phyloP scores from a whole-genome alignment of 2,113 vertebrate species.

The Hyaena hyaena region DNA sequence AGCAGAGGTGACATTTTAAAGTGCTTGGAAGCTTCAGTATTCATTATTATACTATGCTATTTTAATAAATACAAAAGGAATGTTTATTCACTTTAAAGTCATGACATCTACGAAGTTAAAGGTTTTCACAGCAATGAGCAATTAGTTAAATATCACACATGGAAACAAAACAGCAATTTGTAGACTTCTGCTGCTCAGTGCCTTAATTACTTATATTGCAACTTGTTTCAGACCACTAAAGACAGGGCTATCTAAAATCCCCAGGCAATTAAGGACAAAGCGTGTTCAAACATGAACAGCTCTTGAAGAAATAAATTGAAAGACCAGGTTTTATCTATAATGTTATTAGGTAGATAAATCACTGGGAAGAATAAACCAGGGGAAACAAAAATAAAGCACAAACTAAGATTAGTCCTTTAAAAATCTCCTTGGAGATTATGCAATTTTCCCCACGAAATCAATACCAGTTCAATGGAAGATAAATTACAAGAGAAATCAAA shows the following conservation, averaged over 20 bases:
- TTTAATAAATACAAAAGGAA: slow-evolving; percentile 60
- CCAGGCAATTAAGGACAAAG: slow-evolving; percentile 78
- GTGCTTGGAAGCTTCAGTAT: not conserved
- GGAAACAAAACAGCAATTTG: slow-evolving; percentile 65
- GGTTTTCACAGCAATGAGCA: slow-evolving; percentile 70
- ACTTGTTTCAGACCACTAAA: slow-evolving; percentile 70
- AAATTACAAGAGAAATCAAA: slow-evolving; percentile 76
- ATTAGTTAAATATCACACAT: slow-evolving; percentile 78
- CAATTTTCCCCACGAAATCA: slow-evolving; percentile 73
- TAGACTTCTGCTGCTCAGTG: slow-evolving; percentile 20
- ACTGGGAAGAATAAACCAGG: slow-evolving; percentile 69
- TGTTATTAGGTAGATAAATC: slow-evolving; percentile 82
- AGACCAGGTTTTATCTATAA: slow-evolving; percentile 76
- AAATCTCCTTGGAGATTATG: slow-evolving; percentile 74
- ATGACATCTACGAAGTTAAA: slow-evolving; percentile 65
- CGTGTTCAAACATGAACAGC: slow-evolving; percentile 70
- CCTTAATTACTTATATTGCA: slow-evolving; percentile 74
- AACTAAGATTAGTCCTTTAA: slow-evolving; percentile 68
- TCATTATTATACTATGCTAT: not conserved
- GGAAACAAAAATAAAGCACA: slow-evolving; percentile 25
- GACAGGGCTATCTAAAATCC: slow-evolving; percentile 57
- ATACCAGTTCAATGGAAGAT: slow-evolving; percentile 72
- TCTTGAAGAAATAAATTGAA: slow-evolving; percentile 75
- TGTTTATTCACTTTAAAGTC: slow-evolving; percentile 59
- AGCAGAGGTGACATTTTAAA: not conserved